Evolutionary conservation across 2,888 invertebrate genomes (phyloP).

Genomic region (Cosmopolites sordidus): DNA sequence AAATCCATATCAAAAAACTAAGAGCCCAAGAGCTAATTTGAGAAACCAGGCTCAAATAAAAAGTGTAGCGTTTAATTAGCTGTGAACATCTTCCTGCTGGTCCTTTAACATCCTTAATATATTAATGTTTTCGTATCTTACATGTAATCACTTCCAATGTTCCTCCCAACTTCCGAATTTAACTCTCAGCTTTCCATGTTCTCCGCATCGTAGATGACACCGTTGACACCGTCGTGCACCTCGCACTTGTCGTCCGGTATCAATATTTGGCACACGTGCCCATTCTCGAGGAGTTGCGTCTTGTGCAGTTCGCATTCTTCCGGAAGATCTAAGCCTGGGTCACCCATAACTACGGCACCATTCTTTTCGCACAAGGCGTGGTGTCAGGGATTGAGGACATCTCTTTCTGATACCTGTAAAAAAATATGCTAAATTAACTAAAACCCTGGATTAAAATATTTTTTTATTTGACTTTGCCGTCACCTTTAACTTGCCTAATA

Average conservation of each 20-base stretch:
- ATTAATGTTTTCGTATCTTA: no score
- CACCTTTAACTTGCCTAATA: no score
- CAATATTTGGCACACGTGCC: conserved; percentile 36
- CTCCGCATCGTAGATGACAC: conserved; percentile 19
- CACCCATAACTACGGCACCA: conserved; percentile 26
- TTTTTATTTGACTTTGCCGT: no score
- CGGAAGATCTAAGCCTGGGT: conserved; percentile 11
- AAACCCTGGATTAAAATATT: no score
- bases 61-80: no score
- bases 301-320: conserved; percentile 33
- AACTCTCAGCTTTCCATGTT: conserved; percentile 29
- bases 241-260: conserved; percentile 29
- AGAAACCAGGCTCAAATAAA: no score
- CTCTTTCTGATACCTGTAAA: conserved; percentile 35
- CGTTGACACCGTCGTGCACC: conserved; percentile 30
- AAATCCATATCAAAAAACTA: no score
- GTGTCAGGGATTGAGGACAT: conserved; percentile 41
- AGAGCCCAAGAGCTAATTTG: no score
- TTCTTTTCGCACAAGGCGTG: conserved; percentile 39
- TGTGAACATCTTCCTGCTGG: no score
- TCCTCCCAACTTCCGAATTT: no score
- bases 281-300: conserved; percentile 33
- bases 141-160: no score
- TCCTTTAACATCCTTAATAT: no score
- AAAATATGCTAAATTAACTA: conserved; percentile 1